Conservation (phyloP, 2,797 vertebrate genomes). For the Melanotaenia pygmaea region DNA sequence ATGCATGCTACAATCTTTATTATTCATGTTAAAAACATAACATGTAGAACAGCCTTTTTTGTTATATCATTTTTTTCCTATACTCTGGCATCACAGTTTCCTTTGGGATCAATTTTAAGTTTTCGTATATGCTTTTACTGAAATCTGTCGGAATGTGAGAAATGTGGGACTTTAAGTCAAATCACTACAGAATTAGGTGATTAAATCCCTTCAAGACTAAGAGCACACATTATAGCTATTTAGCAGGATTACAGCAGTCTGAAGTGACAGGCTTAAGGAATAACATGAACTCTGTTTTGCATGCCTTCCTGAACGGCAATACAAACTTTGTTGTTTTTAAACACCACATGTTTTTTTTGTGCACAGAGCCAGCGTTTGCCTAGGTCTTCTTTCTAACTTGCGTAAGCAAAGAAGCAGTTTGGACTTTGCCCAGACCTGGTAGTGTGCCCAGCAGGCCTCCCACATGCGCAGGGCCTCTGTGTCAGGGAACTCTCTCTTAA, state of each 20-base stretch:
- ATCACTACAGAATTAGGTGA: slow-evolving; percentile 16
- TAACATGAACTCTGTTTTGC: not conserved
- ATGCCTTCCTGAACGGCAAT: slow-evolving; percentile 1
- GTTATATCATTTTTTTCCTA: no score
- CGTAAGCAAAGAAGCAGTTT: slow-evolving; percentile 19
- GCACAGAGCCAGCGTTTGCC: slow-evolving; percentile 16
- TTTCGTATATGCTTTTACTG: not conserved
- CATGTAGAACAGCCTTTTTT: not conserved
- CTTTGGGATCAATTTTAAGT: no score
- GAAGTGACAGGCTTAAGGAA: slow-evolving; percentile 14
- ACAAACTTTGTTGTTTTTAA: not conserved
- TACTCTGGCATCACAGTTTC: no score
- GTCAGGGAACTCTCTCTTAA: slow-evolving; percentile 96
- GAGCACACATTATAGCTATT: slow-evolving; percentile 28
- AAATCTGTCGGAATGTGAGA: slow-evolving; percentile 10
- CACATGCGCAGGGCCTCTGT: slow-evolving; percentile 95
- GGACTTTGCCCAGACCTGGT: slow-evolving; percentile 87
- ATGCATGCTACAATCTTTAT: not conserved
- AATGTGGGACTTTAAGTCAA: slow-evolving; percentile 14
- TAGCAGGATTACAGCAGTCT: slow-evolving; percentile 40
- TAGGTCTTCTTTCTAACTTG: slow-evolving; percentile 8
- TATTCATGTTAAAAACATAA: not conserved
- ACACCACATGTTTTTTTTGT: not conserved
- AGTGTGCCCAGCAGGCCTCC: slow-evolving; percentile 99
- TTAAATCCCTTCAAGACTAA: slow-evolving; percentile 24